phyloP scores from a whole-genome alignment of 2,888 invertebrate genomes.

The Scaptodrosophila latifasciaeformis region DNA sequence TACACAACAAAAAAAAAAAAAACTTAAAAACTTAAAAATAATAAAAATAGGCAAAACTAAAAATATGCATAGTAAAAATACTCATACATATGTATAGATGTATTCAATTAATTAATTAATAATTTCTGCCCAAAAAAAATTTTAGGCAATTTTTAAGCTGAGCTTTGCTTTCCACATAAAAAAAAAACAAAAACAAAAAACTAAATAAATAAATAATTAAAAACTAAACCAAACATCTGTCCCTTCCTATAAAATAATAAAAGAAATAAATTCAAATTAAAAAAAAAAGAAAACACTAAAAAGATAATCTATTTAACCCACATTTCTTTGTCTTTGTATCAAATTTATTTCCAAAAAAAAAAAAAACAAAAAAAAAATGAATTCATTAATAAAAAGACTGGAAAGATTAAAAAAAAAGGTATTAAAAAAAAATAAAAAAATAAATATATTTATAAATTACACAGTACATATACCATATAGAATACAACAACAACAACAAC shows the following conservation, averaged over 20 bases:
- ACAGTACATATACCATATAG: conserved; percentile 16
- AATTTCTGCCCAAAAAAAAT: not conserved
- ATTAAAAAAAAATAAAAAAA: conserved; percentile 40
- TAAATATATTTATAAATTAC: conserved; percentile 28
- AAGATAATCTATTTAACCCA: too few species aligned
- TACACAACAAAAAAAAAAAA: conserved; percentile 21
- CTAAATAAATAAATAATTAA: not conserved
- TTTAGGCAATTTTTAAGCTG: conserved; percentile 49
- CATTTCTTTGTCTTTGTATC: too few species aligned
- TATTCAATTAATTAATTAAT: conserved; percentile 23
- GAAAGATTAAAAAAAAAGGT: conserved; percentile 36
- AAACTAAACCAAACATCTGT: too few species aligned
- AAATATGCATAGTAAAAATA: not conserved
- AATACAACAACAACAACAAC: conserved; percentile 29
- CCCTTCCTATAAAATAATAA: conserved; percentile 3
- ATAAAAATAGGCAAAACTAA: conserved; percentile 25
- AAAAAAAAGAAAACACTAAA: too few species aligned
- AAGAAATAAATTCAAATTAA: too few species aligned
- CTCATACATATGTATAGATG: not conserved
- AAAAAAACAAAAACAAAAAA: conserved; percentile 23
- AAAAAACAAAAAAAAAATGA: conserved; percentile 8
- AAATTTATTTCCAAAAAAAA: not conserved
- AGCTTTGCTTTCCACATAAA: conserved; percentile 44
- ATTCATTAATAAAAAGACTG: conserved; percentile 58
- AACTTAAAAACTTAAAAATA: conserved; percentile 15